Evolutionary conservation across 2,113 vertebrate genomes (phyloP), one percentile per base, ranked within the genome.

Genomic region (Pogonocichla stellata): DNA sequence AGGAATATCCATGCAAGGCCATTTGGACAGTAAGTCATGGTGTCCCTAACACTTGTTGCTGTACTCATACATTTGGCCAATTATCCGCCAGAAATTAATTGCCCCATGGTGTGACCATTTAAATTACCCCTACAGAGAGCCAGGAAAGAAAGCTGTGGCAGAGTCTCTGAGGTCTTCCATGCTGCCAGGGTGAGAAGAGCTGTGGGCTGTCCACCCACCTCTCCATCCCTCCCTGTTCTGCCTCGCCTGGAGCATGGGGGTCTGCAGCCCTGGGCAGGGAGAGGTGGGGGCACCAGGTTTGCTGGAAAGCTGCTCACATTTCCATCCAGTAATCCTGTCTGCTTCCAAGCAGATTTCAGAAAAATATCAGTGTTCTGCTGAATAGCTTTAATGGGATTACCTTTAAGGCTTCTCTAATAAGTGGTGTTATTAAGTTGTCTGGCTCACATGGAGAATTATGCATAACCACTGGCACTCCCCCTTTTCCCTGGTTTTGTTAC

Each of bases 361-460:
- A 95, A 94, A 96, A 89, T 81, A 96, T 95, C 92, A 87, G 57
- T 90, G 93, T 91, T 97, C 86, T 95, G 95, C 89, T 97, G 95
- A 95, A 95, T 95, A 91, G 86, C 70, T 96, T 72, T 97, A 97
- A 97, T 89, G 97, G 94, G 96, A 98, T 98, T 98, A 98, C 96
- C 86, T 96, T 93, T 82, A 97, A 96, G 96, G 88, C 95, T 95
- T 90, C 95, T 97, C 94, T 97, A 97, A 97, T 98, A 97, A 97
- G 93, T 91, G 95, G 81, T 81, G 86, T 96, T 96, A 96, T 96
- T 97, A 96, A 97, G 92, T 97, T 95, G 89, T 92, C 92, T 93
- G 72, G 85, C 92, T 97, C 79, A 83, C 88, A 93, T 4, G 48
- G 84, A 96, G 93, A 93, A 88, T 96, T 96, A 94, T 31, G 71